Percentiles rank a stretch among this genome's conserved stretches.
Evolutionary conservation across 1,140 invertebrate genomes (phyloP).

Genomic region (Caenorhabditis inopinata): DNA sequence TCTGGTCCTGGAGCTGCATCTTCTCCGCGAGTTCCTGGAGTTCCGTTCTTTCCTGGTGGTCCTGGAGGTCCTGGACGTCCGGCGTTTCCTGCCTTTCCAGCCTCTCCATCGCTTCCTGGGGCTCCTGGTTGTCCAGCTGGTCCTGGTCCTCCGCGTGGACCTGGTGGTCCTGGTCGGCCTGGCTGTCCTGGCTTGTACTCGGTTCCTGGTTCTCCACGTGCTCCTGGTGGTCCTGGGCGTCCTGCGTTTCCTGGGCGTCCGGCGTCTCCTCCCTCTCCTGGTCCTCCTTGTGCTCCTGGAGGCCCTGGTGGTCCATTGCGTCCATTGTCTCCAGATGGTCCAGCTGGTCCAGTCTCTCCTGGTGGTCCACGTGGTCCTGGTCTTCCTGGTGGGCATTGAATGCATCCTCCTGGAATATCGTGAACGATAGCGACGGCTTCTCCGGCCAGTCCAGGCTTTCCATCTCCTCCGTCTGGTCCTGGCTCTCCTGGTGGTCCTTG

Average conservation of each 20-base stretch:
- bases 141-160: conserved; percentile 10
- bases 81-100: conserved; percentile 27
- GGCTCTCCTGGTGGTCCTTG: conserved; percentile 25
- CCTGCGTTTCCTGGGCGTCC: conserved; percentile 36
- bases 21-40: conserved; percentile 15
- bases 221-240: conserved; percentile 8
- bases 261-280: conserved; percentile 35
- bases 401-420: conserved; percentile 21
- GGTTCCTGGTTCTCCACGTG: conserved; percentile 25
- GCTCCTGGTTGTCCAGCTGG: conserved; percentile 29
- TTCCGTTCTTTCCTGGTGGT: conserved; percentile 28
- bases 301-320: conserved; percentile 39
- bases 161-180: conserved; percentile 23
- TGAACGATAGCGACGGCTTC: conserved; percentile 18
- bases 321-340: conserved; percentile 39
- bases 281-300: conserved; percentile 25
- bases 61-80: conserved; percentile 28
- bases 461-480: conserved; percentile 8
- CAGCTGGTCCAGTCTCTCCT: conserved; percentile 33
- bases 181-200: conserved; percentile 28
- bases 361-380: conserved; percentile 51
- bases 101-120: conserved; percentile 21
- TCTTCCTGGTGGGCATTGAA: conserved; percentile 40
- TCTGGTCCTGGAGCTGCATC: conserved; percentile 27
- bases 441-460: conserved; percentile 26